These are phyloP conservation scores for Oreochromis tanganicae DNA, from an alignment of 2,113 vertebrate genomes.

Conservation along the genomic window DNA sequence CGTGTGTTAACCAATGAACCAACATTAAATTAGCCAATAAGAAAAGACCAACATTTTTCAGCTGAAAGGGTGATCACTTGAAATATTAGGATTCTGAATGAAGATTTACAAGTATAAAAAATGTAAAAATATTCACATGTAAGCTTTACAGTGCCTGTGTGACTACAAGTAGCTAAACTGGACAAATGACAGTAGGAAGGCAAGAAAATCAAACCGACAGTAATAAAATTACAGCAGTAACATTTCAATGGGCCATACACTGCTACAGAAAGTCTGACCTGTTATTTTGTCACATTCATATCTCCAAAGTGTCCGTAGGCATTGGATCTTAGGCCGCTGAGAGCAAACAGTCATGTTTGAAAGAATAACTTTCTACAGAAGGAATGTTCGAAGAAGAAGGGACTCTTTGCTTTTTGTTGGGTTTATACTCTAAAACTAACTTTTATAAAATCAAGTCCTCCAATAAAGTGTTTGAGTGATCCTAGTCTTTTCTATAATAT, in stretches of 20 bases:
- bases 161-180: not conserved
- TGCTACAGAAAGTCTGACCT: not conserved
- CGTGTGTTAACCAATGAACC: slow-evolving; percentile 1
- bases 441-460: too few relatives aligned
- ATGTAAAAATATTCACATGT: not conserved
- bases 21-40: not conserved
- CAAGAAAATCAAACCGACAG: not conserved
- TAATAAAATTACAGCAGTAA: not conserved
- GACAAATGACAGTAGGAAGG: not conserved
- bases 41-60: not conserved
- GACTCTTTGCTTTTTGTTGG: not conserved
- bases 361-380: not conserved
- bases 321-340: not conserved
- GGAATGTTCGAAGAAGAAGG: not conserved
- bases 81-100: not conserved
- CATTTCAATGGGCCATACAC: not conserved
- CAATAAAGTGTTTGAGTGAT: not conserved
- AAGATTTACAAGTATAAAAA: not conserved
- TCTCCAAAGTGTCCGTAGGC: not conserved
- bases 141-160: not conserved
- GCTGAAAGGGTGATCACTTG: not conserved
- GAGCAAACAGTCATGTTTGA: not conserved
- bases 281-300: not conserved
- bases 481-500: not conserved
- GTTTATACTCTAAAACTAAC: not conserved